Percentiles rank a stretch among this genome's conserved stretches.
phyloP scores from a whole-genome alignment of 2,797 vertebrate genomes.

The Periparus ater region DNA sequence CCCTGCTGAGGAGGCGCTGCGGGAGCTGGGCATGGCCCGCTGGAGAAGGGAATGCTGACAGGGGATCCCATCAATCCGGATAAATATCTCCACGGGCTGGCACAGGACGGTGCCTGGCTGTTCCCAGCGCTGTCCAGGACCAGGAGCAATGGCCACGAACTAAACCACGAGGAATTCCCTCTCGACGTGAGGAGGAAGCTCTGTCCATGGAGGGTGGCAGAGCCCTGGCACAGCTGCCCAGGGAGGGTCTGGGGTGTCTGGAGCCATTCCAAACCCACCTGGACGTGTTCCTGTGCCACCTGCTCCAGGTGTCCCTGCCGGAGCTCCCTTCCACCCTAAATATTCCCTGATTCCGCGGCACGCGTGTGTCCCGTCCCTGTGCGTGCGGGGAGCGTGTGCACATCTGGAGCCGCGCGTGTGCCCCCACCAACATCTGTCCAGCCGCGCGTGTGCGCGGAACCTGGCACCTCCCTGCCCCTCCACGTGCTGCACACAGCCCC shows the following conservation, averaged over 20 bases:
- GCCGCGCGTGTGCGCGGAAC: neutral
- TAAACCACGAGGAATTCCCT: neutral
- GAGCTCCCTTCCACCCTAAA: too few relatives aligned
- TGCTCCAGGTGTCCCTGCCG: neutral
- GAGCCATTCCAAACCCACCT: neutral
- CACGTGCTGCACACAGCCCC: neutral
- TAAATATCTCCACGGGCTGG: neutral
- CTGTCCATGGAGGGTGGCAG: neutral
- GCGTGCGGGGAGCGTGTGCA: too few relatives aligned
- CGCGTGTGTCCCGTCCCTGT: neutral
- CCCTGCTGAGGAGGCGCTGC: neutral
- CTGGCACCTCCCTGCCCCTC: neutral
- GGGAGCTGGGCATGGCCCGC: fast-evolving
- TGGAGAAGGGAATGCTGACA: neutral
- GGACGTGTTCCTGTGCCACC: fast-evolving
- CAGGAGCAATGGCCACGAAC: fast-evolving
- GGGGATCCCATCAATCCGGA: neutral
- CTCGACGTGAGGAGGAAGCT: neutral
- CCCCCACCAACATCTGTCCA: neutral
- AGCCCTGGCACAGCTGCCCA: neutral
- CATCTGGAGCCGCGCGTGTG: neutral
- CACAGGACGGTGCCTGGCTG: neutral
- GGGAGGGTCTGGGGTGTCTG: neutral
- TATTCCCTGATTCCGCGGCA: fast-evolving
- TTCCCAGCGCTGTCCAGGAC: neutral